Evolutionary conservation across 2,113 vertebrate genomes (phyloP).

Genomic region (Istiophorus platypterus): DNA sequence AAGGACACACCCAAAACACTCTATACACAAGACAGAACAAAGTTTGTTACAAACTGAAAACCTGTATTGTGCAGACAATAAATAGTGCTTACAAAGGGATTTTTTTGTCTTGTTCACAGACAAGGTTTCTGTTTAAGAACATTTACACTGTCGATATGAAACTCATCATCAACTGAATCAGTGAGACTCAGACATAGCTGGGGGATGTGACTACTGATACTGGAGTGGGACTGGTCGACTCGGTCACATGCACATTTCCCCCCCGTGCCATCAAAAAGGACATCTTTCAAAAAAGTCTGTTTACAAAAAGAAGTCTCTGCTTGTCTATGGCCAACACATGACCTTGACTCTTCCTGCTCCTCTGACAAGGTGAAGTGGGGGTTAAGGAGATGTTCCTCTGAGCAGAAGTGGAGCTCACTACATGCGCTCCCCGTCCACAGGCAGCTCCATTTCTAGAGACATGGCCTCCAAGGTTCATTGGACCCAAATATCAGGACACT

Average conservation of each 20-base stretch:
- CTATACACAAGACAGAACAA: conserved; percentile 79
- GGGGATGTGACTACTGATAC: conserved; percentile 77
- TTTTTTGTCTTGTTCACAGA: conserved; percentile 82
- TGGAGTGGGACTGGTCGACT: conserved; percentile 85
- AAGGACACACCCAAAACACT: conserved; percentile 82
- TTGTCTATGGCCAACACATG: conserved; percentile 61
- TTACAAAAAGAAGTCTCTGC: conserved; percentile 70
- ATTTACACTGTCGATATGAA: conserved; percentile 84
- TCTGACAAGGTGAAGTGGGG: conserved; percentile 63
- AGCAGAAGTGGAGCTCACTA: conserved; percentile 67
- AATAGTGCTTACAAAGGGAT: conserved; percentile 93
- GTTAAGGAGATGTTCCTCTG: conserved; percentile 65
- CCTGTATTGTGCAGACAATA: conserved; percentile 95
- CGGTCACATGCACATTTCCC: conserved; percentile 86
- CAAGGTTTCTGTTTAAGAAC: conserved; percentile 82
- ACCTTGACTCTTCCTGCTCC: conserved; percentile 57
- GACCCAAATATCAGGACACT: conserved; percentile 82
- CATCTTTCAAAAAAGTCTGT: conserved; percentile 79
- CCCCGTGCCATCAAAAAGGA: conserved; percentile 71
- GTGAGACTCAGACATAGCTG: conserved; percentile 73
- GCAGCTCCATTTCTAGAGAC: conserved; percentile 81
- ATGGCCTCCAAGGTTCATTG: conserved; percentile 83
- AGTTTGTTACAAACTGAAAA: conserved; percentile 87
- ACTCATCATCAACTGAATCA: conserved; percentile 72
- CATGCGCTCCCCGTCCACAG: conserved; percentile 48